Percentiles rank a stretch among this genome's conserved stretches.
phyloP scores from a whole-genome alignment of 2,113 vertebrate species.

The Puffinus mauretanicus region DNA sequence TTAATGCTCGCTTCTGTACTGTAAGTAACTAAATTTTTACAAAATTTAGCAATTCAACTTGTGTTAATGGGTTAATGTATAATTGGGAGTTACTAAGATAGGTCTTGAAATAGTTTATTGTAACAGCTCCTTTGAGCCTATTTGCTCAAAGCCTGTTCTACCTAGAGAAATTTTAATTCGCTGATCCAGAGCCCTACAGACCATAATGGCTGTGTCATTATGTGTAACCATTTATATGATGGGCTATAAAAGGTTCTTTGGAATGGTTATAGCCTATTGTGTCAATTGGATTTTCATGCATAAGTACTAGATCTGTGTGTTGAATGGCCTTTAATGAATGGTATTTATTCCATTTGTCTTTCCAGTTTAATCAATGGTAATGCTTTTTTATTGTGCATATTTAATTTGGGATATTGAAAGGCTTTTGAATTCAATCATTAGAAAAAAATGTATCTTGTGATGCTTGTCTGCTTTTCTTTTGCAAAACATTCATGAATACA shows the following conservation, averaged over 20 bases:
- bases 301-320: background rate
- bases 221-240: background rate
- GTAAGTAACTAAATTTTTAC: conserved; percentile 3
- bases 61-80: background rate
- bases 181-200: background rate
- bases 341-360: conserved; percentile 21
- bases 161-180: conserved; percentile 19
- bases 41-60: conserved; percentile 3
- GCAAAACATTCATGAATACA: background rate
- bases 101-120: background rate
- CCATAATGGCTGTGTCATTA: background rate
- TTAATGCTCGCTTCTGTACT: background rate
- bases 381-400: background rate
- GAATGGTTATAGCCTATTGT: background rate
- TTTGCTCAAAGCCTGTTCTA: background rate
- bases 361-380: background rate
- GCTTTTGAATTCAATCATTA: background rate
- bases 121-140: conserved; percentile 18
- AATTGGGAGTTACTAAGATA: conserved; percentile 5
- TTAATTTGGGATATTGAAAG: background rate
- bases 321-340: background rate
- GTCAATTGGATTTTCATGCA: conserved; percentile 12
- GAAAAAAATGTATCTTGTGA: background rate
- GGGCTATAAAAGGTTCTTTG: background rate
- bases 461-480: background rate